phyloP scores from a whole-genome alignment of 1,140 invertebrate species.

The Drosophila persimilis region DNA sequence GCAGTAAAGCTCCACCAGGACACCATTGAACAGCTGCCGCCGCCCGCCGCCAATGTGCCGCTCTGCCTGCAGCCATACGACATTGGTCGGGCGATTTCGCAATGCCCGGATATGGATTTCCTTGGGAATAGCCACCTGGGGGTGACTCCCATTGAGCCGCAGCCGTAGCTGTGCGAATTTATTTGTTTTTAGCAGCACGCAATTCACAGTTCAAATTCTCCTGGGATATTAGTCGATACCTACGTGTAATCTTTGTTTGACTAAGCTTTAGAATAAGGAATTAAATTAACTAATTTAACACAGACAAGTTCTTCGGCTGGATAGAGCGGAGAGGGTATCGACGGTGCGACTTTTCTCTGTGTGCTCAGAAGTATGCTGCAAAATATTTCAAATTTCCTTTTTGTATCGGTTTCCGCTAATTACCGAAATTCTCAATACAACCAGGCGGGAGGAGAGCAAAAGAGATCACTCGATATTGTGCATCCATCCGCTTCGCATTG shows the following conservation, averaged over 20 bases:
- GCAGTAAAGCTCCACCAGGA: constrained; percentile 58
- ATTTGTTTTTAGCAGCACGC: constrained; percentile 5
- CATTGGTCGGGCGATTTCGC: constrained; percentile 55
- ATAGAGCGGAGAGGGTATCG: no score
- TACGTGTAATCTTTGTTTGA: constrained; percentile 38
- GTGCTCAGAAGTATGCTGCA: no score
- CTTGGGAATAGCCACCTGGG: constrained; percentile 57
- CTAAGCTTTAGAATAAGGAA: constrained; percentile 23
- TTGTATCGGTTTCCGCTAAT: no score
- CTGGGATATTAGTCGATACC: constrained; percentile 66
- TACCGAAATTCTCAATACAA: no score
- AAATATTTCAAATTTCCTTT: no score
- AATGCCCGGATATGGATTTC: constrained; percentile 66
- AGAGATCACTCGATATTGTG: neutral
- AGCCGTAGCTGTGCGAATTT: constrained; percentile 34
- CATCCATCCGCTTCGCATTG: neutral
- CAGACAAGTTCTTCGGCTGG: neutral
- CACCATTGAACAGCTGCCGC: constrained; percentile 38
- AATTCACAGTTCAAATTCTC: constrained; percentile 59
- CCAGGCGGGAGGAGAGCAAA: no score
- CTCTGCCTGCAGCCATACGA: constrained; percentile 49
- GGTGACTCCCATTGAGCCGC: constrained; percentile 34
- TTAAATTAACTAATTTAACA: constrained; percentile 34
- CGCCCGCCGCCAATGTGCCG: constrained; percentile 39
- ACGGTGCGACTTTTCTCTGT: no score